A percentile compares a stretch with the other conserved stretches of the same genome.
Evolutionary conservation across 2,113 vertebrate genomes (phyloP).

Genomic region (Labeo rohita): DNA sequence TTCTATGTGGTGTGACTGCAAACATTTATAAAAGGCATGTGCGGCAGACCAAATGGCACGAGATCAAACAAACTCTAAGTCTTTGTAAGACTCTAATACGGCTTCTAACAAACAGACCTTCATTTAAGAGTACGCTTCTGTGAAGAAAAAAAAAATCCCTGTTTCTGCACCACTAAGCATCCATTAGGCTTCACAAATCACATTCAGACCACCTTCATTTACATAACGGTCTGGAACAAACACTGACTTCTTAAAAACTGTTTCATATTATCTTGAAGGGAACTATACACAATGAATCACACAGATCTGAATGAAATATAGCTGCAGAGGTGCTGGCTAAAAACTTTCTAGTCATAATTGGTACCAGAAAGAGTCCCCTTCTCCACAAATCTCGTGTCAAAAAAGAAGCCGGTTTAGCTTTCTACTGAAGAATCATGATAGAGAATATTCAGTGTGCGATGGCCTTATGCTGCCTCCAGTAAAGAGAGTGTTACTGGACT

Average conservation of each 20-base stretch:
- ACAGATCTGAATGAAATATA: neutral
- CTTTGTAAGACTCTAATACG: neutral
- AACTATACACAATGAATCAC: slow-evolving; percentile 3
- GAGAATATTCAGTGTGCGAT: slow-evolving; percentile 8
- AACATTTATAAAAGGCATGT: slow-evolving; percentile 23
- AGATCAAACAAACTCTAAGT: slow-evolving; percentile 13
- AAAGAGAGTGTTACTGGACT: neutral
- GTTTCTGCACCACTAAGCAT: neutral
- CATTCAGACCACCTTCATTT: neutral
- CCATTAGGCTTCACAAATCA: slow-evolving; percentile 8
- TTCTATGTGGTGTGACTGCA: slow-evolving; percentile 20
- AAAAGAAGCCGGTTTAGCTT: neutral
- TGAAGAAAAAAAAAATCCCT: neutral
- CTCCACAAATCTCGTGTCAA: neutral
- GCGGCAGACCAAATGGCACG: neutral
- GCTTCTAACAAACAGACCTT: neutral
- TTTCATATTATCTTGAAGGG: neutral
- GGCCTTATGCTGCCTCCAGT: slow-evolving; percentile 3
- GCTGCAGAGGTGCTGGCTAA: neutral
- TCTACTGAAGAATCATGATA: neutral
- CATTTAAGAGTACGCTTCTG: neutral
- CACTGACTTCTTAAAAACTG: neutral
- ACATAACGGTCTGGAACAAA: neutral
- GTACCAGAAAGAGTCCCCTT: neutral
- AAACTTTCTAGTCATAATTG: neutral